Percentiles rank a stretch among this genome's conserved stretches.
Conservation (phyloP, 1,140 invertebrate species). For the Vollenhovia emeryi region DNA sequence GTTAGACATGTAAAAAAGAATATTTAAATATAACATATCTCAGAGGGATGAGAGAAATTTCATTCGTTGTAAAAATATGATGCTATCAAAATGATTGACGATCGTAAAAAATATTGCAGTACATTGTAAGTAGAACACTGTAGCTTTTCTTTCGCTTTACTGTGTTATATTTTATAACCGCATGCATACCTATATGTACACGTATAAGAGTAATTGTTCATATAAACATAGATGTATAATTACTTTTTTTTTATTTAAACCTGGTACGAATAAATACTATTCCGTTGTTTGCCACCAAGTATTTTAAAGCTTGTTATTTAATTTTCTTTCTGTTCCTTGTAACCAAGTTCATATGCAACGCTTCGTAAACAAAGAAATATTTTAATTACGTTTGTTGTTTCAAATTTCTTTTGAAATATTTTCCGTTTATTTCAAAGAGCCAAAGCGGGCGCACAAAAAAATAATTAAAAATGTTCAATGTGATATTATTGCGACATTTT, state of each 20-base stretch:
- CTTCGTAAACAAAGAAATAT: not conserved
- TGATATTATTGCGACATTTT: not conserved
- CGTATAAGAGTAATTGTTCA: too few species aligned
- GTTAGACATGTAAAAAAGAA: slow-evolving; percentile 9
- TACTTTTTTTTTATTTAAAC: not conserved
- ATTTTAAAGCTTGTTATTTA: slow-evolving; percentile 6
- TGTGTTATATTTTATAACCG: slow-evolving; percentile 3
- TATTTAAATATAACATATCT: not conserved
- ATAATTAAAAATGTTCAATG: not conserved
- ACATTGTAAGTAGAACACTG: not conserved
- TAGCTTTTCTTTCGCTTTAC: not conserved
- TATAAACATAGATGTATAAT: not conserved
- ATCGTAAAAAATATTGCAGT: not conserved
- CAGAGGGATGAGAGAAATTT: not conserved
- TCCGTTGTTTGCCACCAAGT: not conserved
- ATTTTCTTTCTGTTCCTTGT: not conserved
- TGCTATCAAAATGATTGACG: slow-evolving; percentile 6
- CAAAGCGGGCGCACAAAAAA: too few species aligned
- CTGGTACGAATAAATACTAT: not conserved
- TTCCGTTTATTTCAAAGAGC: not conserved
- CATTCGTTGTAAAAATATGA: slow-evolving; percentile 13
- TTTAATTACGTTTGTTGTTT: not conserved
- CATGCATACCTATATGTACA: too few species aligned
- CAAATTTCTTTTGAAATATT: not conserved
- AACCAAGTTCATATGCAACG: not conserved